Percentiles rank a stretch among this genome's conserved stretches.
phyloP scores from a whole-genome alignment of 1,140 invertebrate species.

The Pseudomyrmex concolor region DNA sequence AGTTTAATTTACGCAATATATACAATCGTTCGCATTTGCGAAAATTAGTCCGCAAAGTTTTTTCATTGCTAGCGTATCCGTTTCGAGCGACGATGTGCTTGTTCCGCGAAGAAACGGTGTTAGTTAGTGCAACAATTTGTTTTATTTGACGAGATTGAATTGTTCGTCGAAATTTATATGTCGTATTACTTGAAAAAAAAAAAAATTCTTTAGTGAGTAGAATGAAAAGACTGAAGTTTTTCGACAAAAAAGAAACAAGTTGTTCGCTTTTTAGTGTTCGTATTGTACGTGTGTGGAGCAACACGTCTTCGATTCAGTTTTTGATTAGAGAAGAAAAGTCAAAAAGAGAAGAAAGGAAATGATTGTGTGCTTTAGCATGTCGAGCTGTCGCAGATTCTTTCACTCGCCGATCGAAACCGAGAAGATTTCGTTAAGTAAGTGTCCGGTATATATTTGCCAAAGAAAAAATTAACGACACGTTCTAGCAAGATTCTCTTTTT shows the following conservation, averaged over 20 bases:
- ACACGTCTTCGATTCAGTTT: not conserved
- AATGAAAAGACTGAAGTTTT: constrained; percentile 68
- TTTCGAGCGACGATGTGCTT: not conserved
- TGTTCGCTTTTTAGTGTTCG: constrained; percentile 62
- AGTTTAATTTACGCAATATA: not conserved
- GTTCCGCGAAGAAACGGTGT: constrained; percentile 8
- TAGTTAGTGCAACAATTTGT: constrained; percentile 42
- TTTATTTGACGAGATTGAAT: constrained; percentile 14
- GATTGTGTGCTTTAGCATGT: not conserved
- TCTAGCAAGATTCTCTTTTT: constrained; percentile 18
- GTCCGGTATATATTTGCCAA: constrained; percentile 64
- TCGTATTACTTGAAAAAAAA: constrained; percentile 54
- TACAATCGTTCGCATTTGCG: no score
- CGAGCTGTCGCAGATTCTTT: constrained; percentile 34
- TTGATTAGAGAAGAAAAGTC: not conserved
- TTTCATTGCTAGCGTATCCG: constrained; percentile 27
- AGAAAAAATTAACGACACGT: constrained; percentile 53
- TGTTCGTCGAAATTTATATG: constrained; percentile 44
- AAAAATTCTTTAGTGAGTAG: constrained; percentile 63
- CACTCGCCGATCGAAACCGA: not conserved
- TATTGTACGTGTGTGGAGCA: not conserved
- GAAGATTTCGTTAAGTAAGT: constrained; percentile 6
- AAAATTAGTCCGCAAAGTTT: not conserved
- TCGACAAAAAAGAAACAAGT: constrained; percentile 28
- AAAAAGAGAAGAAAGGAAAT: not conserved